Evolutionary conservation across 2,797 vertebrate genomes (phyloP), one percentile per base, ranked within the genome.

Genomic region (Urosaurus nigricauda): DNA sequence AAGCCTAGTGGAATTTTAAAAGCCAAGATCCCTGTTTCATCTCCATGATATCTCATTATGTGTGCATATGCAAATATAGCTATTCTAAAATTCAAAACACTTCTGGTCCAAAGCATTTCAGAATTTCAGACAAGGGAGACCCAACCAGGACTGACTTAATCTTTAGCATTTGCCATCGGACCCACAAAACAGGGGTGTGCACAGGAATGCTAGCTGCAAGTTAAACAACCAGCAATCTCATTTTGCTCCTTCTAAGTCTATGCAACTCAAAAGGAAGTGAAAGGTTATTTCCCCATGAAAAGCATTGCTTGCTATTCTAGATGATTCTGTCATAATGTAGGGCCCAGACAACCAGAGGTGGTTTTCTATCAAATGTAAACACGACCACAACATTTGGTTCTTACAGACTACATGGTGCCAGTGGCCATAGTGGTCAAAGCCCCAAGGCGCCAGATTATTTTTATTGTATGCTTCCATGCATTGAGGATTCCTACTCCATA

Each of bases 381-480:
- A 71, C 0, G 4, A 88, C 92, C 92, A 32, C 83, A 90, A 75
- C 63, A 89, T 47, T 87, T 74, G 79, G 88, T 2, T 60, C 40
- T 88, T 63, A n/a, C 80, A 94, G 93, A 94, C 89, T 58, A 0
- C 0, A 56, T 84, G 89, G 93, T 94, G 87, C 94, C 94, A 0
- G 77, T 32, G 85, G 17, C 19, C 29, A 56, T 4, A 14, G 79
- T 85, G 84, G 79, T 5, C 21, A 71, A 70, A 86, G 79, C 19
- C 71, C 79, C 35, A 80, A 58, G 84, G 58, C 14, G 40, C 53
- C 56, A 85, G 87, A n/a, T 0, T 47, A 88, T 90, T 95, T 92
- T 92, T 91, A 90, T 85, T 81, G 81, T 63, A 56, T 0, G 7
- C 0, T 58, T 2, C 73, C 63, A 29, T 37, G 68, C 78, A 9